A percentile compares a stretch with the other conserved stretches of the same genome.
Conservation (phyloP, 1,140 invertebrate species). For the Drosophila auraria region DNA sequence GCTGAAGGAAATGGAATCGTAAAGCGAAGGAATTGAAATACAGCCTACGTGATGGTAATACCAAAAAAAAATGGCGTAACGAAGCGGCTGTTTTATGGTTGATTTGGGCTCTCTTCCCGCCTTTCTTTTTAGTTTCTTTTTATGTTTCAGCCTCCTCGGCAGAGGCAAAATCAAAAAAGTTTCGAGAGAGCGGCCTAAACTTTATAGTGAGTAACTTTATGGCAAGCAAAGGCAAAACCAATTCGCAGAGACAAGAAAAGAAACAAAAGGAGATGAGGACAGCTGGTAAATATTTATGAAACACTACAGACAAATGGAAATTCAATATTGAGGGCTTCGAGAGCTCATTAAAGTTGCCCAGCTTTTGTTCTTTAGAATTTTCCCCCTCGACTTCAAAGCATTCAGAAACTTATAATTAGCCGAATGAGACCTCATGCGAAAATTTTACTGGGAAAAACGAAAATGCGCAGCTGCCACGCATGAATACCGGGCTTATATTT, state of each 20-base stretch:
- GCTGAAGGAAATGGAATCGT: conserved; percentile 29
- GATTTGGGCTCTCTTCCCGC: conserved; percentile 31
- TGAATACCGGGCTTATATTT: conserved; percentile 30
- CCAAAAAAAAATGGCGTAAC: conserved; percentile 45
- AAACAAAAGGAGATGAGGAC: not conserved
- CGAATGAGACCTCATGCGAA: conserved; percentile 8
- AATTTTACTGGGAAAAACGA: conserved; percentile 16
- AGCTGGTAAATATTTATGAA: conserved; percentile 38
- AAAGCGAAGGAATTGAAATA: conserved; percentile 40
- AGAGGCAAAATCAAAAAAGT: conserved; percentile 33
- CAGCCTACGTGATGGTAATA: conserved; percentile 72
- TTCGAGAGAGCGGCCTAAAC: conserved; percentile 26
- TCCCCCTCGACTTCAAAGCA: conserved; percentile 29
- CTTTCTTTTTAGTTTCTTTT: conserved; percentile 51
- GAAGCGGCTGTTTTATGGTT: conserved; percentile 56
- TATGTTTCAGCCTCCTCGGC: conserved; percentile 17
- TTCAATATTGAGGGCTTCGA: conserved; percentile 21
- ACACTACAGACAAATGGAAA: conserved; percentile 13
- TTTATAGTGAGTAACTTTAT: conserved; percentile 43
- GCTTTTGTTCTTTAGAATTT: not conserved
- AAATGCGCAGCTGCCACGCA: conserved; percentile 44
- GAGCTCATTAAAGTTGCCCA: conserved; percentile 36
- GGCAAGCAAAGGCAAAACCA: not conserved
- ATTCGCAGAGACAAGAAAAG: conserved; percentile 4
- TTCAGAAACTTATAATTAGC: conserved; percentile 64